Base-by-base conservation (phyloP, 1,140 invertebrate species). In the Asobara japonica region DNA sequence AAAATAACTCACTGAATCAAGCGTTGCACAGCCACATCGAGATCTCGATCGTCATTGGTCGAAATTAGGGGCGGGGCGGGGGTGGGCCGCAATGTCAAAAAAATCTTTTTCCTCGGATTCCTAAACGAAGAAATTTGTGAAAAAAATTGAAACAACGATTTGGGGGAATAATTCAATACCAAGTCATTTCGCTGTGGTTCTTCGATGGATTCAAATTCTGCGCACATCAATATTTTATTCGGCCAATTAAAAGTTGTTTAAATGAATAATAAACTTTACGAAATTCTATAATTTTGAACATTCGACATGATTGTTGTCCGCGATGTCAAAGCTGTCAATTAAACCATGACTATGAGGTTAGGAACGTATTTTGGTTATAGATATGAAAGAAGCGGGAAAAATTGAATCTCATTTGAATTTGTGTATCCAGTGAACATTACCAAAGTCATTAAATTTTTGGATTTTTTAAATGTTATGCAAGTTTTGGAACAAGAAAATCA, bases 21-120 rank as follows among this genome's bases (percentile, higher is more conserved):
- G 75, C 80, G 83, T 72, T 85, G 82, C 11, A 87, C 84, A 16
- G 82, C 77, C 22, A 83, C 70, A 72, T 84, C 82, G 7, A 87
- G 72, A 25, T 85, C 83, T 64, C 82, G 67, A 62, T 87, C 86
- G 64, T 86, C 84, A 5, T 36, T 27, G 20, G 76, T 64, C 18
- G 84, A 79, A 56, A 87, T 70, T 6, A 86, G 66, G 18, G 84
- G 85, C 22, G 77, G 71, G 18, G 84, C 85, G 60, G 83, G 74
- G 69, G 79, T 82, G 22, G 86, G 86, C 38, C 79, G 81, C 65
- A 79, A 76, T 1, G 74, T 83, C 56, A 84, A 60, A 51, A 76
- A 77, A 68, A 82, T 82, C 62, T 79, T 86, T 48, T 80, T 83
- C 27, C 82, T 75, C 41, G 80, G 79, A 76, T 83, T 83, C 83